Evolutionary conservation across 1,140 invertebrate species (phyloP), one percentile per base, ranked within the genome.

Genomic region (Trigoniulus corallinus): DNA sequence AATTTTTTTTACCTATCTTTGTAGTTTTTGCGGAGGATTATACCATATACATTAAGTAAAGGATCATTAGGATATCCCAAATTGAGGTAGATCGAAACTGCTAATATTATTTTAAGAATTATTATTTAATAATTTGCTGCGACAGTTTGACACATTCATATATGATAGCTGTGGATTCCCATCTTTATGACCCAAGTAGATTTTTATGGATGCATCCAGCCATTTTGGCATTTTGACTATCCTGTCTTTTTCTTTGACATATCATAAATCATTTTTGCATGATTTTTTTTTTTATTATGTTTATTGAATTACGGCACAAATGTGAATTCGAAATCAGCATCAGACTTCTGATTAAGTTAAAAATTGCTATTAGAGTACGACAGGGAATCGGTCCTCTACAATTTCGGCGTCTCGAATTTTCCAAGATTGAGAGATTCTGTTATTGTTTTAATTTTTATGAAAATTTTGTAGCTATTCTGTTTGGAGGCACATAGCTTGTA

Each of bases 401-500:
- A 12, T 52, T 53, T 34, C 15, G 23, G n/a, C 37, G 18, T 18
- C 15, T n/a, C 4, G 21, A 47, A 47, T 46, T 56, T 51, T 55
- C 43, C n/a, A n/a, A n/a, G n/a, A n/a, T n/a, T n/a, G n/a, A n/a
- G n/a, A n/a, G n/a, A n/a, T n/a, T n/a, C n/a, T n/a, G n/a, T n/a
- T n/a, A n/a, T n/a, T n/a, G n/a, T n/a, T n/a, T n/a, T n/a, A n/a
- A n/a, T n/a, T n/a, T n/a, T n/a, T n/a, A n/a, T n/a, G n/a, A n/a
- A n/a, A n/a, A n/a, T n/a, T 53, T 56, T 60, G 42, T 53, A 67
- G 65, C 43, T 69, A 67, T 54, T 59, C 64, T 7, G 59, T 69
- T 13, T 69, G 67, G 67, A 61, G 61, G 50, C 65, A 68, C 48
- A 68, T 69, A 48, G 67, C 66, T 23, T 68, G 66, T 52, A 67